Evolutionary conservation across 2,113 vertebrate species (phyloP).

Genomic region (Orycteropus afer): DNA sequence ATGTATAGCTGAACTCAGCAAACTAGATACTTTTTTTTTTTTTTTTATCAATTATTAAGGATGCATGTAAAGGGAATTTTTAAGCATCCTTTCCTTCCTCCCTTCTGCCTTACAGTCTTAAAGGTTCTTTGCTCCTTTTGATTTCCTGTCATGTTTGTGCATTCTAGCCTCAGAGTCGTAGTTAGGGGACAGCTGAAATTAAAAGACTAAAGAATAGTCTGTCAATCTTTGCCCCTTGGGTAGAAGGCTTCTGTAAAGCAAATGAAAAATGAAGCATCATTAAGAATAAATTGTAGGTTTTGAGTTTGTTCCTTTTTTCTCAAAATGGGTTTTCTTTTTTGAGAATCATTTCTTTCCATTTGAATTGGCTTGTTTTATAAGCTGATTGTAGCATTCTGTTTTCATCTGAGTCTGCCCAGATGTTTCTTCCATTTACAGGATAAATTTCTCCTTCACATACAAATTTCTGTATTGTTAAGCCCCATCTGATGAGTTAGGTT

Average conservation of each 20-base stretch:
- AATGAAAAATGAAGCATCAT: slow-evolving; percentile 76
- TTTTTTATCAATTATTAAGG: slow-evolving; percentile 73
- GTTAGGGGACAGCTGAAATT: slow-evolving; percentile 71
- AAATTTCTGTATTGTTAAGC: slow-evolving; percentile 67
- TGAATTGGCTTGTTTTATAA: slow-evolving; percentile 75
- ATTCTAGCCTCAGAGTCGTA: slow-evolving; percentile 55
- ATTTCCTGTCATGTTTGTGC: slow-evolving; percentile 66
- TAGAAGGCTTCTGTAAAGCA: slow-evolving; percentile 58
- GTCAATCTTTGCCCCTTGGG: slow-evolving; percentile 62
- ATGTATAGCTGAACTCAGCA: slow-evolving; percentile 39
- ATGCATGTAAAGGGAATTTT: slow-evolving; percentile 41
- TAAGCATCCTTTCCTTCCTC: slow-evolving; percentile 9
- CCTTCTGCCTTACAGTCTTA: background rate
- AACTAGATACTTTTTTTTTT: slow-evolving; percentile 31
- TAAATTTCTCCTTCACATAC: slow-evolving; percentile 60
- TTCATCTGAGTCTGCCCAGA: slow-evolving; percentile 68
- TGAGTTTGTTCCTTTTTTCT: slow-evolving; percentile 69
- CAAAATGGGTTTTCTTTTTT: slow-evolving; percentile 78
- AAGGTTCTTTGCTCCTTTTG: slow-evolving; percentile 56
- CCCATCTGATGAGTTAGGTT: slow-evolving; percentile 48
- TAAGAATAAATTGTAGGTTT: slow-evolving; percentile 77
- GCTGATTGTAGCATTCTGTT: slow-evolving; percentile 72
- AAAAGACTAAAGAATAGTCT: slow-evolving; percentile 59
- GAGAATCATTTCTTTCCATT: slow-evolving; percentile 66
- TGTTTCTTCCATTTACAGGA: slow-evolving; percentile 67